Evolutionary conservation across 1,140 invertebrate genomes (phyloP), one percentile per base, ranked within the genome.

Genomic region (Trichoplusia ni): DNA sequence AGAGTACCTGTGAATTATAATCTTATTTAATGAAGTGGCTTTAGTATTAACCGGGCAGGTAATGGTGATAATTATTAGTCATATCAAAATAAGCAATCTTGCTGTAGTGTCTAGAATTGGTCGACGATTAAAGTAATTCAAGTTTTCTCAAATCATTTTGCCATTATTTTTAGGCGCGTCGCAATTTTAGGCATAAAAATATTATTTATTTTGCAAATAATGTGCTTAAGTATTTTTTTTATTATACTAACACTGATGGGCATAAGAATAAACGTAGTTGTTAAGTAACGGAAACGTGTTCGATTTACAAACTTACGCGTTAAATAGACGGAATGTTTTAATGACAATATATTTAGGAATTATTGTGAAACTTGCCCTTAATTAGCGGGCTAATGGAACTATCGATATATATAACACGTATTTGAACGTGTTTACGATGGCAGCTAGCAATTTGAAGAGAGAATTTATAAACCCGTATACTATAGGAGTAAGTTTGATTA

Each of bases 81-180:
- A 58, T 58, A 58, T 58, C 54, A 58, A 31, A 42, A 42, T 29
- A 58, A 58, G 54, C 54, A 58, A 58, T 58, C 37, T 58, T 44
- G 54, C 54, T 42, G 35, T 42, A 58, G 54, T 16, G 18, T 23
- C 5, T 37, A 37, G 51, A 29, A 44, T 58, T 29, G 37, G 42
- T 42, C 19, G 18, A 51, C 47, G 19, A 7, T 13, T 46, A 14
- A 21, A 8, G 27, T 13, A 16, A 47, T 16, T 14, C 44, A 47
- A 29, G 25, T 29, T 29, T 31, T 47, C 7, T 38, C 13, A 14
- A 38, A 7, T 14, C 29, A 51, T 33, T 51, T 51, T 51, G 47
- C 47, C 47, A 35, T 51, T 51, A 51, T 21, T 19, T 54, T 54
- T 54, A 54, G 25, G 27, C n/a, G 18, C 14, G 42, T 27, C 13